phyloP scores from a whole-genome alignment of 2,888 invertebrate species.

The Adineta ricciae region DNA sequence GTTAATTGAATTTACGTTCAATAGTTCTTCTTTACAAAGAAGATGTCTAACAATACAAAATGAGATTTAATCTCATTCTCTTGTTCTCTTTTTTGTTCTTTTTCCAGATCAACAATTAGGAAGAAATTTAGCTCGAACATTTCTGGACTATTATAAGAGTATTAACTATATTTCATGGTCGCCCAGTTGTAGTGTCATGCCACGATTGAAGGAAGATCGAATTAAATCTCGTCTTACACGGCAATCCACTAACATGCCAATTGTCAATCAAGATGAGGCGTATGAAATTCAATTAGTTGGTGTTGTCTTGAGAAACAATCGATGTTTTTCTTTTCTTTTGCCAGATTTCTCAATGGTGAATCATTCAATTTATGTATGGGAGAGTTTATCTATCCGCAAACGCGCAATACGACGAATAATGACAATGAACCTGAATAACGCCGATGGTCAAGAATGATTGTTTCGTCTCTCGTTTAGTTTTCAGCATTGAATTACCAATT shows the following conservation, averaged over 20 bases:
- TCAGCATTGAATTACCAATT: not conserved
- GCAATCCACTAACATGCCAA: not conserved
- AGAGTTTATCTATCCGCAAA: slow-evolving; percentile 1
- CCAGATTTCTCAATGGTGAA: slow-evolving; percentile 3
- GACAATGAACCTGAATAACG: not conserved
- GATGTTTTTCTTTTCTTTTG: not conserved
- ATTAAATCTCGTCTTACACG: slow-evolving; percentile 1
- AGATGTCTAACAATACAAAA: not conserved
- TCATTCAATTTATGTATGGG: not conserved
- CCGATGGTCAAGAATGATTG: not conserved
- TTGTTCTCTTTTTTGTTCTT: not conserved
- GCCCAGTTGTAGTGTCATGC: slow-evolving; percentile 26
- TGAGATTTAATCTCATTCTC: not conserved
- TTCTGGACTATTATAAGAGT: slow-evolving; percentile 71
- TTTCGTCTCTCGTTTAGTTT: not conserved
- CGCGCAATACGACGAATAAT: not conserved
- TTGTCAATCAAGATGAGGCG: slow-evolving; percentile 11
- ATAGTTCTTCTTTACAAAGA: slow-evolving; percentile 7
- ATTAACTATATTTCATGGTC: slow-evolving; percentile 29
- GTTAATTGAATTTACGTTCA: not conserved
- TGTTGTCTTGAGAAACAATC: too few relatives aligned
- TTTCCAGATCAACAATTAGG: slow-evolving; percentile 65
- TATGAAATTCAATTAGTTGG: not conserved
- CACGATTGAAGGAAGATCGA: slow-evolving; percentile 24
- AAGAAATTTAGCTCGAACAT: slow-evolving; percentile 64